These are phyloP conservation scores for Scaptodrosophila latifasciaeformis DNA, from an alignment of 2,888 invertebrate genomes.

Conservation along the genomic window DNA sequence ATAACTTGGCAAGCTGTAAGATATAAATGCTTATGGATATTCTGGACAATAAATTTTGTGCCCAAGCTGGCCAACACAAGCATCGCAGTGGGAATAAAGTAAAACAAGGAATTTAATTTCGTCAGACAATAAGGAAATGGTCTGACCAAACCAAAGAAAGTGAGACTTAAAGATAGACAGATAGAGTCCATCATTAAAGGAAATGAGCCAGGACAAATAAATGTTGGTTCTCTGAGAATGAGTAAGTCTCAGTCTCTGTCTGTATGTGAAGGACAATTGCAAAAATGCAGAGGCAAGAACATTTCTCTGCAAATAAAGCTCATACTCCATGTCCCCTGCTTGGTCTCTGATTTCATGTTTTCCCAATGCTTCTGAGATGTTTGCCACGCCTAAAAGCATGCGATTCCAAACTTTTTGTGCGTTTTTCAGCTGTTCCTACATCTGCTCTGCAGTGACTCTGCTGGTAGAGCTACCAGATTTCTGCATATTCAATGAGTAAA, in stretches of 20 bases:
- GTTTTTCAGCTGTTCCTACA: constrained; percentile 27
- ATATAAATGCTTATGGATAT: constrained; percentile 47
- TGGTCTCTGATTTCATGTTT: too few relatives aligned
- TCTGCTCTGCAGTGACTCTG: constrained; percentile 4
- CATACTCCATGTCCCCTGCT: too few relatives aligned
- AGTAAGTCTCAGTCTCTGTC: too few relatives aligned
- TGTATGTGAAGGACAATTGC: neutral
- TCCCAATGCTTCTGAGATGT: too few relatives aligned
- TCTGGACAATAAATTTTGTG: constrained; percentile 53
- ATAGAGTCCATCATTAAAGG: constrained; percentile 37
- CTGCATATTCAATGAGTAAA: constrained; percentile 51
- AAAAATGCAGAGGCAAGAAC: constrained; percentile 13
- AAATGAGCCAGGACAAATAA: constrained; percentile 24
- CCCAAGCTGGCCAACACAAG: neutral
- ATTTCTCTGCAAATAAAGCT: constrained; percentile 1
- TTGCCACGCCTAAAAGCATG: constrained; percentile 11
- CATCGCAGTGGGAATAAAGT: neutral
- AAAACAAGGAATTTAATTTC: constrained; percentile 49
- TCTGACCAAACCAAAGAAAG: too few relatives aligned
- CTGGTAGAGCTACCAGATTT: constrained; percentile 10
- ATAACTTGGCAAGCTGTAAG: constrained; percentile 63
- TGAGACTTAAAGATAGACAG: too few relatives aligned
- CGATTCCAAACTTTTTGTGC: too few relatives aligned
- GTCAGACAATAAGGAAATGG: neutral
- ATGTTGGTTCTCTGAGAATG: neutral